Conservation (phyloP, 2,113 vertebrate genomes). For the Cygnus atratus region DNA sequence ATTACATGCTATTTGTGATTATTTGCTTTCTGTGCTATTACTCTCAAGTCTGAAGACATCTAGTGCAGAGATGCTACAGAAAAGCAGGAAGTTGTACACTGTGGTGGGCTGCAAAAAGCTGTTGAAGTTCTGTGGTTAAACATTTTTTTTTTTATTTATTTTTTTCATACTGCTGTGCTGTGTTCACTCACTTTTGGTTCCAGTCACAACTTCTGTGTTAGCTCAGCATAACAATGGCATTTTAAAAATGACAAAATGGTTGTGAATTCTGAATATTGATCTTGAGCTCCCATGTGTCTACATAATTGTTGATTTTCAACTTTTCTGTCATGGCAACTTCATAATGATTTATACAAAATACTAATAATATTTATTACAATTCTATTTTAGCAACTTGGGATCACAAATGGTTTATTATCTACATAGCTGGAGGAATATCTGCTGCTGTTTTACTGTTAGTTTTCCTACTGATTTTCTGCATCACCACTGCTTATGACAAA, state of each 20-base stretch:
- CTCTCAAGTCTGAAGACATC: neutral
- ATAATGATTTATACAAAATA: neutral
- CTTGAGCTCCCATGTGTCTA: neutral
- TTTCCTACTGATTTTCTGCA: neutral
- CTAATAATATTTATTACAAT: neutral
- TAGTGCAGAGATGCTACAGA: neutral
- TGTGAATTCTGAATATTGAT: neutral
- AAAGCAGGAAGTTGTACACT: neutral
- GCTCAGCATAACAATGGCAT: neutral
- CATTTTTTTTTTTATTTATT: neutral
- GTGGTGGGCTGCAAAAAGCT: neutral
- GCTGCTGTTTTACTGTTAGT: neutral
- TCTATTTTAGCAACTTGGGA: neutral
- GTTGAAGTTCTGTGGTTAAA: neutral
- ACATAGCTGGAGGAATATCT: constrained; percentile 9
- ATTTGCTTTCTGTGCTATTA: neutral
- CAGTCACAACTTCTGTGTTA: neutral
- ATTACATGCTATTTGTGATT: neutral
- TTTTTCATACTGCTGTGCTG: neutral
- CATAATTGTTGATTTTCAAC: neutral
- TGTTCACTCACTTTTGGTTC: neutral
- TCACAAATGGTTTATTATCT: neutral
- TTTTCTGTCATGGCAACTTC: neutral
- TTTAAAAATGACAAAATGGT: neutral
- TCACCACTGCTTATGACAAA: neutral